Conservation (phyloP, 2,113 vertebrate species). For the Hipposideros armiger region DNA sequence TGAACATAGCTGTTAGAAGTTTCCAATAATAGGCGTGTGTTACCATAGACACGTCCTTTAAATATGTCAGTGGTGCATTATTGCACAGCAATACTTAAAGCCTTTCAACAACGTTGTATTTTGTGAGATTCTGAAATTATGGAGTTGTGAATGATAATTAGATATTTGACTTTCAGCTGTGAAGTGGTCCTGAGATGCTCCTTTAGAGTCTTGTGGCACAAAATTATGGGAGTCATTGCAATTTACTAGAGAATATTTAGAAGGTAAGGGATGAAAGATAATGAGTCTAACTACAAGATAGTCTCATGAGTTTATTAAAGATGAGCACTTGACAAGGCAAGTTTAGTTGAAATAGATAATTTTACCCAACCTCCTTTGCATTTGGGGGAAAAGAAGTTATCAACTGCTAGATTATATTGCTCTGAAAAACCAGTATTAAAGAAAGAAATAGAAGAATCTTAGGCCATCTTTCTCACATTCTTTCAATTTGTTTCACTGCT, state of each 20-base stretch:
- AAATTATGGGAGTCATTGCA: conserved; percentile 66
- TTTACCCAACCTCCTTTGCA: not conserved
- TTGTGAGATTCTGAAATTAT: conserved; percentile 78
- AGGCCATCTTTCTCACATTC: not conserved
- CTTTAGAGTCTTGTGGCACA: conserved; percentile 75
- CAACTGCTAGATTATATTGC: conserved; percentile 29
- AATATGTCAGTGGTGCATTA: conserved; percentile 72
- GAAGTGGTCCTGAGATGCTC: conserved; percentile 56
- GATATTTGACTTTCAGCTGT: conserved; percentile 72
- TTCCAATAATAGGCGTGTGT: conserved; percentile 81
- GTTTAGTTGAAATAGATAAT: conserved; percentile 58
- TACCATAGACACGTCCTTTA: conserved; percentile 87
- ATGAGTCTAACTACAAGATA: not conserved
- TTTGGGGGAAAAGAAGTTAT: not conserved
- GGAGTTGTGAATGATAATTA: conserved; percentile 84
- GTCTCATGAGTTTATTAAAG: conserved; percentile 58
- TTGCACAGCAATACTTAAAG: conserved; percentile 70
- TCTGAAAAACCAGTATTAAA: conserved; percentile 17
- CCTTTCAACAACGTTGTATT: conserved; percentile 80
- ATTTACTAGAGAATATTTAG: conserved; percentile 71
- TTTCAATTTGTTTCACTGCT: conserved; percentile 2
- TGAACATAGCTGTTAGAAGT: conserved; percentile 74
- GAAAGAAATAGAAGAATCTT: conserved; percentile 17
- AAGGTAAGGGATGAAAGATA: conserved; percentile 59
- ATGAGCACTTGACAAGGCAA: conserved; percentile 47